Percentiles rank a stretch among this genome's conserved stretches.
Conservation (phyloP, 2,888 invertebrate genomes). For the Noctua comes region DNA sequence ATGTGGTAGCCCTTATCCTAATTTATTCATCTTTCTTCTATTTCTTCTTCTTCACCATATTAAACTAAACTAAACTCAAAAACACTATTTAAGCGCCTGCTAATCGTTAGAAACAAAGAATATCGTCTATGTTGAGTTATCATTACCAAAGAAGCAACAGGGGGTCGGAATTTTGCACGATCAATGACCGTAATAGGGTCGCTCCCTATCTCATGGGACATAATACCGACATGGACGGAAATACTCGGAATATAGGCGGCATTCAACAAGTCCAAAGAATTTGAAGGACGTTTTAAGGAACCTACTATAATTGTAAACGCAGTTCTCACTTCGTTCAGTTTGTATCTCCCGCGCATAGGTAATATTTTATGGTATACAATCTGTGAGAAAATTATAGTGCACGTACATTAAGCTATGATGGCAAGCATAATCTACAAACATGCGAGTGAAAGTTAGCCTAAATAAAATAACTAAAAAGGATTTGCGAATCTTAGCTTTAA, state of each 20-base stretch:
- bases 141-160: constrained; percentile 19
- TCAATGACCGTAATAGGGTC: constrained; percentile 33
- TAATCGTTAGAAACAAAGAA: constrained; percentile 1
- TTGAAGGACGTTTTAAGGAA: constrained; percentile 1
- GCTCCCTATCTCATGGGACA: constrained; percentile 16
- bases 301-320: background rate
- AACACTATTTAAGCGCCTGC: no score
- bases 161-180: constrained; percentile 29
- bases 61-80: background rate
- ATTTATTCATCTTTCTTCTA: background rate
- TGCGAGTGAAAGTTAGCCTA: no score
- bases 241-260: constrained; percentile 12
- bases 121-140: background rate
- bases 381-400: no score
- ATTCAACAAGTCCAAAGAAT: constrained; percentile 53
- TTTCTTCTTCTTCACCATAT: background rate
- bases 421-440: no score
- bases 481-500: no score
- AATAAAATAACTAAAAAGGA: no score
- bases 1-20: background rate
- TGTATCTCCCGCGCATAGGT: no score
- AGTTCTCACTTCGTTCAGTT: no score
- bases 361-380: no score
- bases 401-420: no score
- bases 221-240: constrained; percentile 7